A percentile compares a stretch with the other conserved stretches of the same genome.
These are phyloP conservation scores for Clinocottus analis DNA, from an alignment of 2,113 vertebrate species.

Conservation along the genomic window DNA sequence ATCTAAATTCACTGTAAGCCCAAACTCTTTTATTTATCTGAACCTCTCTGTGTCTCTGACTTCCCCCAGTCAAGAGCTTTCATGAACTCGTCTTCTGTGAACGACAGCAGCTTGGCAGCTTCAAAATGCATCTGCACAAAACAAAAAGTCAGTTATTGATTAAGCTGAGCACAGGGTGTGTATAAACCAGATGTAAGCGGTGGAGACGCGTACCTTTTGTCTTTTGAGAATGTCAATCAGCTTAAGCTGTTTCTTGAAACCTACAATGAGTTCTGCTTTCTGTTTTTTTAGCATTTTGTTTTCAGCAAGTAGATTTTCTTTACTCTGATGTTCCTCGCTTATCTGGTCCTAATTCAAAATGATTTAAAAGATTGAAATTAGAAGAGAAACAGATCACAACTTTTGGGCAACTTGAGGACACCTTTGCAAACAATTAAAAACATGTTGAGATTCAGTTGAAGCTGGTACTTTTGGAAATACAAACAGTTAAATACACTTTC, in stretches of 20 bases:
- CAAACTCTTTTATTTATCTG: not conserved
- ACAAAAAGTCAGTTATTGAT: not conserved
- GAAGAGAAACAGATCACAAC: not conserved
- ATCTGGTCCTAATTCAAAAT: conserved; percentile 83
- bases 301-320: conserved; percentile 89
- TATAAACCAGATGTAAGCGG: not conserved
- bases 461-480: not conserved
- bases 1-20: not conserved
- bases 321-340: conserved; percentile 88
- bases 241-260: conserved; percentile 95
- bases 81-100: conserved; percentile 97
- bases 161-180: not conserved
- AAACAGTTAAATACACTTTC: not conserved
- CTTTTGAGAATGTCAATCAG: conserved; percentile 96
- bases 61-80: conserved; percentile 93
- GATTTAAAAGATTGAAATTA: conserved; percentile 17
- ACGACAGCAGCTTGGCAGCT: conserved; percentile 95
- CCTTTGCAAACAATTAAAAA: not conserved
- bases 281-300: conserved; percentile 95
- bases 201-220: conserved; percentile 87
- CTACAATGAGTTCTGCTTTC: conserved; percentile 91
- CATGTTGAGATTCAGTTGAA: not conserved
- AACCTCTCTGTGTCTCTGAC: conserved; percentile 57
- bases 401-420: not conserved
- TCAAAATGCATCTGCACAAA: conserved; percentile 93